Evolutionary conservation across 2,797 vertebrate species (phyloP).

Genomic region (Kryptolebias ocellatus): DNA sequence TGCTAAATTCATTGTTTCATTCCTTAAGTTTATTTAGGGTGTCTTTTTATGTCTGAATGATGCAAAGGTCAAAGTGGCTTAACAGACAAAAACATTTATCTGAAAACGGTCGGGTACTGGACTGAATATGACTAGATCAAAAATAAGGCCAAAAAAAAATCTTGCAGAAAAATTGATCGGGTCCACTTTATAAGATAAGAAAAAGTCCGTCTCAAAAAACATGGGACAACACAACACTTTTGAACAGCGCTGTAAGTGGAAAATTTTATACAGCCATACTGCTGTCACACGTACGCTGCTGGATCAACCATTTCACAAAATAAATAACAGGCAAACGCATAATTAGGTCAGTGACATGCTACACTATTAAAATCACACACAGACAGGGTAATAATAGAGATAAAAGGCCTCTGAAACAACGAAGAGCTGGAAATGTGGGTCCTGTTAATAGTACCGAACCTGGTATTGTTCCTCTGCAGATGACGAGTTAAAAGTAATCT

Average conservation of each 20-base stretch:
- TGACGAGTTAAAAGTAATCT: slow-evolving; percentile 6
- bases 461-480: background rate
- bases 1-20: too few relatives aligned
- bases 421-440: slow-evolving; percentile 12
- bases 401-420: slow-evolving; percentile 4
- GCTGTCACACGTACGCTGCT: slow-evolving; percentile 27
- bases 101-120: too few relatives aligned
- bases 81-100: too few relatives aligned
- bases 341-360: slow-evolving; percentile 59
- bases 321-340: slow-evolving; percentile 48
- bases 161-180: too few relatives aligned
- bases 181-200: too few relatives aligned
- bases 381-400: slow-evolving; percentile 23
- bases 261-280: slow-evolving; percentile 7
- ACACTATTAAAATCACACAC: slow-evolving; percentile 52
- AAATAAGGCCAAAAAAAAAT: too few relatives aligned
- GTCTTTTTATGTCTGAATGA: too few relatives aligned
- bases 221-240: too few relatives aligned
- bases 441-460: slow-evolving; percentile 16
- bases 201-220: too few relatives aligned
- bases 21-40: too few relatives aligned
- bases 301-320: slow-evolving; percentile 38
- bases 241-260: slow-evolving; percentile 18
- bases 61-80: too few relatives aligned
- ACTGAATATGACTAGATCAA: too few relatives aligned